Evolutionary conservation across 2,888 invertebrate genomes (phyloP), one percentile per base, ranked within the genome.

Genomic region (Rhorus exstirpatorius): DNA sequence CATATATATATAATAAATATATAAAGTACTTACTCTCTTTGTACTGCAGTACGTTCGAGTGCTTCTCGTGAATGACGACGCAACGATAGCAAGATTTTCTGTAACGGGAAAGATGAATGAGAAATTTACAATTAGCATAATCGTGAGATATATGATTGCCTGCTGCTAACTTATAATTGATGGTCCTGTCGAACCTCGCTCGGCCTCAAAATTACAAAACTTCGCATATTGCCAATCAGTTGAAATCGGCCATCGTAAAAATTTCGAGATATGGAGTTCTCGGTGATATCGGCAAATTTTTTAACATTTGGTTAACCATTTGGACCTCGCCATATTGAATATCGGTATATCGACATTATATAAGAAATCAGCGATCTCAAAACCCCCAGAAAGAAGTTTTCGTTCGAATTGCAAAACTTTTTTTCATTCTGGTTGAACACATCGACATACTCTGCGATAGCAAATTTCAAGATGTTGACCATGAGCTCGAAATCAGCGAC

Each of bases 11-110:
- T 19, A 10, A 31, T 14, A 60, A 41, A 71, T 60, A 14, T 60
- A 79, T 53, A 31, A 68, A 78, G 71, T 91, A 97, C 98, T 98
- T 94, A 98, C 98, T 98, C 95, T 98, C 98, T 96, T 98, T 98
- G 95, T 98, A 98, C 93, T 98, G 98, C 85, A 98, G 95, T 88
- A 98, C 97, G 94, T 98, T 98, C 92, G 96, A 95, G 94, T 98
- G 98, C 93, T 98, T 98, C 93, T 98, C 97, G 93, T 98, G 98
- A 94, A 98, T 98, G 92, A 98, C 98, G 91, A 98, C 97, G 94
- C 98, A 98, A 88, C 97, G 96, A 94, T 97, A 97, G 94, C 98
- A 98, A 92, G 97, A 96, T 94, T 97, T 97, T 92, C 98, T 98
- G 96, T 80, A 96, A 94, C 90, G 91, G 85, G 85, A 88, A 86